Evolutionary conservation across 2,888 invertebrate genomes (phyloP).

Genomic region (Rapana venosa): DNA sequence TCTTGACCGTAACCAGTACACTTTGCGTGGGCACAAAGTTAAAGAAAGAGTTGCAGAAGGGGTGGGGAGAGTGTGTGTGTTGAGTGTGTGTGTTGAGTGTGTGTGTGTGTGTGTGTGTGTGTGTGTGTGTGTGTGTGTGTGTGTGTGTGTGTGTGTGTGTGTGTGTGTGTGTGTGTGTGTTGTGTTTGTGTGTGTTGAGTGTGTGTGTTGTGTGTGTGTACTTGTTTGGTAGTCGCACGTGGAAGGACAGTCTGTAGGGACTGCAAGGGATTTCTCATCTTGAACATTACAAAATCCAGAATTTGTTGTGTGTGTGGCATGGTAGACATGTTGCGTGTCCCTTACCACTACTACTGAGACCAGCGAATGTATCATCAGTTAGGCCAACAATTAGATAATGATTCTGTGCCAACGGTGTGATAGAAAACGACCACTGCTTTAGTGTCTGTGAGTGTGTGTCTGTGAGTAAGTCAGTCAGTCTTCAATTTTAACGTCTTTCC

Average conservation of each 20-base stretch:
- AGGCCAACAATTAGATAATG: too few relatives aligned
- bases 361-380: too few relatives aligned
- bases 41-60: background rate
- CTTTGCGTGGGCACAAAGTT: background rate
- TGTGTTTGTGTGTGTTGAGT: background rate
- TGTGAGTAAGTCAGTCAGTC: too few relatives aligned
- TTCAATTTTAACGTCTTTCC: too few relatives aligned
- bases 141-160: constrained; percentile 18
- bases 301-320: too few relatives aligned
- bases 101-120: constrained; percentile 4
- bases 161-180: background rate
- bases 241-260: background rate
- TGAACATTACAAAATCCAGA: background rate
- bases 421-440: too few relatives aligned
- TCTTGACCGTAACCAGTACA: background rate
- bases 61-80: too few relatives aligned
- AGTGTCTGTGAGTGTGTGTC: too few relatives aligned
- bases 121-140: constrained; percentile 9
- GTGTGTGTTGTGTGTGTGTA: background rate
- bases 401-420: too few relatives aligned
- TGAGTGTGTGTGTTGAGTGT: too few relatives aligned
- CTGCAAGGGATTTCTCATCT: background rate
- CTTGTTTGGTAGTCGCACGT: background rate
- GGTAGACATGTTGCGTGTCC: too few relatives aligned
- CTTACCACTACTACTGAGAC: too few relatives aligned